A percentile compares a stretch with the other conserved stretches of the same genome.
Evolutionary conservation across 2,888 invertebrate species (phyloP).

Genomic region (Tenthredo amoena): DNA sequence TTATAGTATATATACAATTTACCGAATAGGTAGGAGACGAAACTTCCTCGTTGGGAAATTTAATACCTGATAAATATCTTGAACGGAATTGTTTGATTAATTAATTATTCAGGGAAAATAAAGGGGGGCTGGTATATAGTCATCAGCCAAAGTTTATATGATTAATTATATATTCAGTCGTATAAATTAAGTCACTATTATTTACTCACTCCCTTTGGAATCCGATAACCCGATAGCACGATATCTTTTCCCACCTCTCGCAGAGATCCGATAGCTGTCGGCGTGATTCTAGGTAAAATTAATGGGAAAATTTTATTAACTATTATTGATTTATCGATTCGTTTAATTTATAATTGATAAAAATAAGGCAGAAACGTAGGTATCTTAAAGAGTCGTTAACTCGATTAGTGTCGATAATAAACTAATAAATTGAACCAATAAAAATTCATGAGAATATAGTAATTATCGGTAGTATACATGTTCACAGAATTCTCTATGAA

Average conservation of each 20-base stretch:
- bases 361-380: not conserved
- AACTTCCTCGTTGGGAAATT: not conserved
- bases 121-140: not conserved
- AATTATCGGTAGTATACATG: too few species aligned
- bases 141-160: not conserved
- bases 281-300: conserved; percentile 59
- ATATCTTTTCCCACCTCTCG: conserved; percentile 69
- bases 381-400: too few species aligned
- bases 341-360: not conserved
- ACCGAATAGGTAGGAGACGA: not conserved
- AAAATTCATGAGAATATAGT: too few species aligned
- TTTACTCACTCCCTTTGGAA: conserved; percentile 74
- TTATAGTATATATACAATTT: not conserved
- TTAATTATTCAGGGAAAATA: not conserved
- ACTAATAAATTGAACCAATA: not conserved
- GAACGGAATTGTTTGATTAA: not conserved
- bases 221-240: conserved; percentile 73
- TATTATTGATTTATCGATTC: not conserved
- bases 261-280: conserved; percentile 65
- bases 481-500: too few species aligned
- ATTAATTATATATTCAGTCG: not conserved
- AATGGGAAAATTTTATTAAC: not conserved
- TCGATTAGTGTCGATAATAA: not conserved
- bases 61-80: not conserved
- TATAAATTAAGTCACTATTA: not conserved